Evolutionary conservation across 37 sponge, comb jelly and placozoan genomes (phyloP).

Genomic region (Crambe crambe): DNA sequence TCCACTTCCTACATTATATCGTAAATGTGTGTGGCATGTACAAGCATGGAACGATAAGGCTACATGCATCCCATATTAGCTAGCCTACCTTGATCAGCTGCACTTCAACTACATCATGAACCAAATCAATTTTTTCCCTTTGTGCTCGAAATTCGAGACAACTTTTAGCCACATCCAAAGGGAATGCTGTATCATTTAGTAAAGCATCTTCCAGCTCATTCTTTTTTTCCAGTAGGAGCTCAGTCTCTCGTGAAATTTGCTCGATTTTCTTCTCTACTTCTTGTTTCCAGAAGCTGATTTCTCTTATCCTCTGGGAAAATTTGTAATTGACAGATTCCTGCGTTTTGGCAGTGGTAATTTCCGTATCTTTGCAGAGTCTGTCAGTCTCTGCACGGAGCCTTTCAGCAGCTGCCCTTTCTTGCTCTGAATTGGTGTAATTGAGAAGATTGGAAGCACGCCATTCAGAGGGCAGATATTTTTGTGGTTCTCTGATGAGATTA

Average conservation of each 20-base stretch:
- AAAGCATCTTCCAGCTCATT: constrained; percentile 76
- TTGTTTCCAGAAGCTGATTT: constrained; percentile 91
- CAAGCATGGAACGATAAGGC: neutral
- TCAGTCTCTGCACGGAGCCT: constrained; percentile 83
- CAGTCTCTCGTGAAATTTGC: constrained; percentile 75
- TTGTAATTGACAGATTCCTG: constrained; percentile 85
- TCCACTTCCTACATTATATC: constrained; percentile 88
- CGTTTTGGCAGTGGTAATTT: constrained; percentile 66
- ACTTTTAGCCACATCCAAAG: constrained; percentile 69
- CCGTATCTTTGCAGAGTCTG: constrained; percentile 79
- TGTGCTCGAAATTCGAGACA: constrained; percentile 77
- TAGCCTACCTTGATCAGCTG: constrained; percentile 78
- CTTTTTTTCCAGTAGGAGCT: constrained; percentile 56
- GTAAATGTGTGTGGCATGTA: neutral
- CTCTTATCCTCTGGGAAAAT: constrained; percentile 77
- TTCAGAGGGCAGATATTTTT: constrained; percentile 83
- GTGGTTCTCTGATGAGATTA: constrained; percentile 59
- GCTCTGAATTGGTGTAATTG: constrained; percentile 82
- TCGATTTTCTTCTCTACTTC: constrained; percentile 73
- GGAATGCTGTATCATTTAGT: constrained; percentile 51
- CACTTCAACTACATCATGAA: constrained; percentile 93
- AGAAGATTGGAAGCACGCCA: constrained; percentile 87
- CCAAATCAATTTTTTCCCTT: constrained; percentile 82
- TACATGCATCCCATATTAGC: neutral
- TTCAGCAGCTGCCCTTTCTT: constrained; percentile 77